Evolutionary conservation across 2,797 vertebrate genomes (phyloP), one percentile per base, ranked within the genome.

Genomic region (Sebastes cheni): DNA sequence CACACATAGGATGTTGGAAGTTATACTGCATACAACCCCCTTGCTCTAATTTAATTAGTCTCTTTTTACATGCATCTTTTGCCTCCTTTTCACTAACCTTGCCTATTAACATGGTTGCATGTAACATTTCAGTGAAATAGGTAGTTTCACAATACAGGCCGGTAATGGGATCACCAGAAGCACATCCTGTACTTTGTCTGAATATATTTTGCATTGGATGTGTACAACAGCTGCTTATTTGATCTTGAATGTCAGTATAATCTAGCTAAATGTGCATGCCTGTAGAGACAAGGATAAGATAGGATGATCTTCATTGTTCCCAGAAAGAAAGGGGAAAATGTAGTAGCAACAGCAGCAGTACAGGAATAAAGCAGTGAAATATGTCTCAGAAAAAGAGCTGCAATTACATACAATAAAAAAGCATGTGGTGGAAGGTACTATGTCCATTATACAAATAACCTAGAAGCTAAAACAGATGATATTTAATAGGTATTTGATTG

Each of bases 141-240:
- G 30, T 73, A 69, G 1, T 70, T 72, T 42, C 36, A 83, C 50
- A 70, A 71, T 42, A 18, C 39, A 68, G 69, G 79, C 73, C 55
- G 59, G 75, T 66, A 25, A 46, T 23, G 55, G 46, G 67, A 67
- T 83, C 11, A 62, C 8, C 60, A 76, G 23, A 36, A 67, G 72
- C 72, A 83, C 75, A 82, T 67, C 61, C 55, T 76, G 80, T 85
- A 36, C 70, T 79, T 64, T 54, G 22, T 36, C 29, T 71, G 16
- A 25, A 25, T 76, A 42, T 42, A 60, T 66, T 10, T 36, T 75
- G n/a, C 61, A 50, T 11, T 20, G 27, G 1, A 59, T 79, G 25
- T 60, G 50, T 25, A 23, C 1, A n/a, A 30, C 56, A 32, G n/a
- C 54, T 39, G 36, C 32, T 46, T 27, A 34, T 58, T 66, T 72